Evolutionary conservation across 1,140 invertebrate genomes (phyloP).

Genomic region (Trinorchestia longiramus): DNA sequence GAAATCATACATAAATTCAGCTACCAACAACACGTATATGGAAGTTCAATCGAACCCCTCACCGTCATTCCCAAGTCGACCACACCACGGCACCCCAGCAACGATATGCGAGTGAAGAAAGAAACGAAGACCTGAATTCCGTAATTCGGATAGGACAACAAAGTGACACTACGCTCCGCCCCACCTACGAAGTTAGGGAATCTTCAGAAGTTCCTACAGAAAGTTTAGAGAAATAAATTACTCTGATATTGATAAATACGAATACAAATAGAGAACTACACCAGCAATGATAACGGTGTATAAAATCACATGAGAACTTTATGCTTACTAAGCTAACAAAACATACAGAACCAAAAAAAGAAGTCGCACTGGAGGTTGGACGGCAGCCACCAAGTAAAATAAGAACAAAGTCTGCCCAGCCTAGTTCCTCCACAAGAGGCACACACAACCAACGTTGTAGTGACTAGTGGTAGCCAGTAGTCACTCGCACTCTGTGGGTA

Average conservation of each 20-base stretch:
- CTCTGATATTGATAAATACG: neutral
- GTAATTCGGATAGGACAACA: neutral
- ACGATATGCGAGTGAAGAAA: neutral
- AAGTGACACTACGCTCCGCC: neutral
- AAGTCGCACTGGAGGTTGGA: neutral
- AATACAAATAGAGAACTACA: neutral
- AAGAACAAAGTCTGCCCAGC: neutral
- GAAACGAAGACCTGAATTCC: neutral
- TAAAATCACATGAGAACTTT: neutral
- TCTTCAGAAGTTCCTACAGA: neutral
- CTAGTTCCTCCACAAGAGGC: neutral
- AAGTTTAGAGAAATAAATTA: neutral
- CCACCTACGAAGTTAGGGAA: neutral
- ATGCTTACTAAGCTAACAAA: no score
- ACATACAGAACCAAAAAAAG: neutral
- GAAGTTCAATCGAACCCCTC: no score
- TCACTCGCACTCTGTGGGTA: no score
- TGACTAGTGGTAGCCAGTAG: neutral
- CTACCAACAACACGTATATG: neutral
- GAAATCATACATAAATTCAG: neutral
- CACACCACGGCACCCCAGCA: no score
- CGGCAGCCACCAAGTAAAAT: neutral
- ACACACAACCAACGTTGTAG: neutral
- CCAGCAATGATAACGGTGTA: neutral
- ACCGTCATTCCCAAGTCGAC: neutral